These are phyloP conservation scores for Palythoa grandiflora DNA, from an alignment of 92 coral and sea anemone genomes.

Conservation along the genomic window DNA sequence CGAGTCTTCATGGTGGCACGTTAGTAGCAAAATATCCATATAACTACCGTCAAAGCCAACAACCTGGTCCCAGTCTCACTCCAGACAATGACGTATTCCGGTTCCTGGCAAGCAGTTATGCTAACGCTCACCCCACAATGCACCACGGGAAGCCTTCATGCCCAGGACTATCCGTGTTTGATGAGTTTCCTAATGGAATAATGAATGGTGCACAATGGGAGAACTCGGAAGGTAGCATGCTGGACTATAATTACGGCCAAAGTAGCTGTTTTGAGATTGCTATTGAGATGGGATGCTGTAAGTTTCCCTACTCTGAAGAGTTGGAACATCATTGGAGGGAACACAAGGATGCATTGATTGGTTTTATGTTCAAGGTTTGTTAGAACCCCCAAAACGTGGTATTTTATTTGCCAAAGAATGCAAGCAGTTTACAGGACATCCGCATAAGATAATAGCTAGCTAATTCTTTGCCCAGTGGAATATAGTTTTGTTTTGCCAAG, in stretches of 20 bases:
- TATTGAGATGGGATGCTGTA: conserved; percentile 94
- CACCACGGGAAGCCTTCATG: conserved; percentile 97
- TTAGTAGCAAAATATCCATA: conserved; percentile 90
- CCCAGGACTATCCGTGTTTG: conserved; percentile 87
- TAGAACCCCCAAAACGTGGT: not conserved
- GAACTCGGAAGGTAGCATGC: conserved; percentile 75
- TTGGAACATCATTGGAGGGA: conserved; percentile 90
- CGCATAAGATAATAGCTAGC: too few relatives aligned
- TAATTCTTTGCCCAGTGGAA: too few relatives aligned
- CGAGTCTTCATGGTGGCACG: conserved; percentile 92
- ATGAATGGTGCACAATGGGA: conserved; percentile 86
- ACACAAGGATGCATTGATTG: conserved; percentile 80
- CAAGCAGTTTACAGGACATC: too few relatives aligned
- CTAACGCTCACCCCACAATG: conserved; percentile 94
- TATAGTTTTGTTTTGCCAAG: too few relatives aligned
- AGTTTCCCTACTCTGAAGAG: conserved; percentile 87
- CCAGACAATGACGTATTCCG: conserved; percentile 96
- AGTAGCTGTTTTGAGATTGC: conserved; percentile 87
- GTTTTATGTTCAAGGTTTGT: conserved; percentile 88
- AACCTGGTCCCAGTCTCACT: conserved; percentile 72
- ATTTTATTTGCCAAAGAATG: not conserved
- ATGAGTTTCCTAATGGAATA: conserved; percentile 83
- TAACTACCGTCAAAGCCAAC: conserved; percentile 72
- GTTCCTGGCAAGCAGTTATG: conserved; percentile 82
- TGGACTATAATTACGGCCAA: conserved; percentile 84